phyloP scores from a whole-genome alignment of 2,888 invertebrate species.

The Habrosyne pyritoides region DNA sequence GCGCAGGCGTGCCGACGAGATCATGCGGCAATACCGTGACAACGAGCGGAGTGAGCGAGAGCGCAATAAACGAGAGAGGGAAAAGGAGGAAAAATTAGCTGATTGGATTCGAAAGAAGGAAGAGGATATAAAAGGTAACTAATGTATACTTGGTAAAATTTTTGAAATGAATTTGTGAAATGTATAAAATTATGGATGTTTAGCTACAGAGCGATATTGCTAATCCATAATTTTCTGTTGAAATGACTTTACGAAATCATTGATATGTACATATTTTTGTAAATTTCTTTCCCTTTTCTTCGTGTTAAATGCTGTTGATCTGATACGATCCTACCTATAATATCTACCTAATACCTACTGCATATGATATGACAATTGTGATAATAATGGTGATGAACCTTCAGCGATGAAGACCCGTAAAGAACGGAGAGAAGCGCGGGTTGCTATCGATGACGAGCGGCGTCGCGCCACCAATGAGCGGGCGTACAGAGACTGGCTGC shows the following conservation, averaged over 20 bases:
- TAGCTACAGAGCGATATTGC: no score
- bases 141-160: conserved; percentile 1
- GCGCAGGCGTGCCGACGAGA: conserved; percentile 66
- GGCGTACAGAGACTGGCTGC: conserved; percentile 86
- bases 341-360: no score
- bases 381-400: neutral
- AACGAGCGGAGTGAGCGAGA: conserved; percentile 67
- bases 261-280: no score
- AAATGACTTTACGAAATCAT: no score
- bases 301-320: no score
- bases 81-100: conserved; percentile 75
- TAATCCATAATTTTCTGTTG: no score
- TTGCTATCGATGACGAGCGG: conserved; percentile 78
- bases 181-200: no score
- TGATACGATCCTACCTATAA: no score
- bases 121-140: conserved; percentile 81
- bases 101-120: conserved; percentile 85
- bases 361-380: no score
- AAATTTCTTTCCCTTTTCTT: no score
- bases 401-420: conserved; percentile 73
- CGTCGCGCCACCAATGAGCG: conserved; percentile 79
- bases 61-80: conserved; percentile 57
- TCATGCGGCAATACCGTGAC: conserved; percentile 61
- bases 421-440: conserved; percentile 73
- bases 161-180: neutral